phyloP scores from a whole-genome alignment of 2,113 vertebrate species.

The Pica pica region DNA sequence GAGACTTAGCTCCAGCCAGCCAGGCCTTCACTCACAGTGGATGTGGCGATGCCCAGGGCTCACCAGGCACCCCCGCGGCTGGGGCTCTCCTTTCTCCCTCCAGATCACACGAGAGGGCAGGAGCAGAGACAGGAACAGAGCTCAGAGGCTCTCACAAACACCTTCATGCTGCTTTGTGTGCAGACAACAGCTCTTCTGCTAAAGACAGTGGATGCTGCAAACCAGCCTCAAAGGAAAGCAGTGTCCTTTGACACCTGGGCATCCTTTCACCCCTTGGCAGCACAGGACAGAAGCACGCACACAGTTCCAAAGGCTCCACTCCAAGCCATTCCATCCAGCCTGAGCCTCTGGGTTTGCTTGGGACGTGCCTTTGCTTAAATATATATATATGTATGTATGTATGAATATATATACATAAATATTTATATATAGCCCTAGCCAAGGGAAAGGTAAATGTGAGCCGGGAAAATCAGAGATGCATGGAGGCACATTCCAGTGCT shows the following conservation, averaged over 20 bases:
- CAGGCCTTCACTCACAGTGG: accelerated
- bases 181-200: not conserved
- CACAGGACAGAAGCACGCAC: not conserved
- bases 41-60: not conserved
- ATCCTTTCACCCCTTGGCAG: not conserved
- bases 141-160: not conserved
- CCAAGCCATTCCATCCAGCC: slow-evolving; percentile 6
- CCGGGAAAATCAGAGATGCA: not conserved
- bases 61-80: accelerated
- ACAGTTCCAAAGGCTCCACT: not conserved
- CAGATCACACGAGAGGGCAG: not conserved
- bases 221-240: not conserved
- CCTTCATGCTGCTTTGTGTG: not conserved
- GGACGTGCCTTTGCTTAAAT: slow-evolving; percentile 1
- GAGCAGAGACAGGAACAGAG: not conserved
- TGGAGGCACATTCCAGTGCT: not conserved
- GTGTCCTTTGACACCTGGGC: not conserved
- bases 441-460: not conserved
- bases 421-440: slow-evolving; percentile 27
- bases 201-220: not conserved
- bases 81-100: not conserved
- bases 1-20: not conserved
- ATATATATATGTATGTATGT: not conserved
- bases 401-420: slow-evolving; percentile 51
- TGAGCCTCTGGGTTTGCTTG: not conserved